Evolutionary conservation across 2,797 vertebrate species (phyloP).

Genomic region (Pitangus sulphuratus): DNA sequence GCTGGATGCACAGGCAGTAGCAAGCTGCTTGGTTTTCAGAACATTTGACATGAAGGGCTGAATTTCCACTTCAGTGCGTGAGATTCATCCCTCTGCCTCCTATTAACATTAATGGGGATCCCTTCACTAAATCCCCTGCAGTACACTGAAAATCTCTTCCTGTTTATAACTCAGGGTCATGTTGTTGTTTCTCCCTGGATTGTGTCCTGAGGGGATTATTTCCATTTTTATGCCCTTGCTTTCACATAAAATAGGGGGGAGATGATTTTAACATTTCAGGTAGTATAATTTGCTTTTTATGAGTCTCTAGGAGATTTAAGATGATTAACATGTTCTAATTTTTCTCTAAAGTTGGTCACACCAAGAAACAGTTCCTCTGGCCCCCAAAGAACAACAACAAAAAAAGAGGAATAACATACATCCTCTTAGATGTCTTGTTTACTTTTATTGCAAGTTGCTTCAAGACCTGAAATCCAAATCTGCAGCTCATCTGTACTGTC

Average conservation of each 20-base stretch:
- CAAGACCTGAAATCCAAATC: neutral
- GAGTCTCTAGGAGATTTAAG: neutral
- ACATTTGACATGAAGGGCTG: neutral
- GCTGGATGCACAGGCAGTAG: neutral
- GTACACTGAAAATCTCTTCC: constrained; percentile 49
- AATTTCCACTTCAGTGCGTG: neutral
- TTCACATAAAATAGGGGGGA: neutral
- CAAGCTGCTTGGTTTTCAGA: neutral
- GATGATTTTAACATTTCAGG: constrained; percentile 11
- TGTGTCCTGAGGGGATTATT: constrained; percentile 40
- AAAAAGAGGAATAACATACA: too few relatives aligned
- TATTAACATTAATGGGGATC: constrained; percentile 16
- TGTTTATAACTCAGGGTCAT: constrained; percentile 31
- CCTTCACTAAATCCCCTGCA: constrained; percentile 37
- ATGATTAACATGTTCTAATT: neutral
- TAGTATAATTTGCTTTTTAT: neutral
- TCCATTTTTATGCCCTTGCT: constrained; percentile 19
- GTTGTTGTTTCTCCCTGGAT: neutral
- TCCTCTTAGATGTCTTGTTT: neutral
- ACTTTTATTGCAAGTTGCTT: neutral
- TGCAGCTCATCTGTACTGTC: neutral
- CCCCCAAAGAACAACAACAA: neutral
- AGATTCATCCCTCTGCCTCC: neutral
- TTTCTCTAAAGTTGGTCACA: neutral
- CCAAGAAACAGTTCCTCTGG: neutral